Percentiles rank a stretch among this genome's conserved stretches.
phyloP scores from a whole-genome alignment of 2,113 vertebrate species.

The Seriola dumerili region DNA sequence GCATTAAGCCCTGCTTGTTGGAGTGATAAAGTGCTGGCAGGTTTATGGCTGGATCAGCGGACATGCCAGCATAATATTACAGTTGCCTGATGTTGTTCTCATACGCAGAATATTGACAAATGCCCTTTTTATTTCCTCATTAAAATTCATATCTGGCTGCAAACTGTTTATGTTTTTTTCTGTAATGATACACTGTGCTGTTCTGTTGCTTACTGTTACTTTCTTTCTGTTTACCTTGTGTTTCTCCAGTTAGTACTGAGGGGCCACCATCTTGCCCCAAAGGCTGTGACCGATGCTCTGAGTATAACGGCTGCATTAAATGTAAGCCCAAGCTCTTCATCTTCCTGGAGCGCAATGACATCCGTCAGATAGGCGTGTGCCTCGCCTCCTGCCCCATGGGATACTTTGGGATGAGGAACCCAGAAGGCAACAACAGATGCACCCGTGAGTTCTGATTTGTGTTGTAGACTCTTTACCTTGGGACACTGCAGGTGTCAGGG shows the following conservation, averaged over 20 bases:
- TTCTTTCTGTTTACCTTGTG: conserved; percentile 44
- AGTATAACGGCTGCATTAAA: conserved; percentile 97
- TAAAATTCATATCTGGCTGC: conserved; percentile 49
- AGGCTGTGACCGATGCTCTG: conserved; percentile 96
- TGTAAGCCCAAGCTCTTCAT: conserved; percentile 98
- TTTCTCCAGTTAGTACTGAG: conserved; percentile 90
- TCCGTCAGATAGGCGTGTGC: conserved; percentile 95
- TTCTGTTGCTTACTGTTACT: conserved; percentile 16
- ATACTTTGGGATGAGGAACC: conserved; percentile 96
- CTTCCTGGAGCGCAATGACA: conserved; percentile 96
- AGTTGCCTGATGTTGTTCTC: conserved; percentile 44
- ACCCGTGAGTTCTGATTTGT: conserved; percentile 89
- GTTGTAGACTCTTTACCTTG: conserved; percentile 3
- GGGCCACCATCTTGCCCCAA: conserved; percentile 92
- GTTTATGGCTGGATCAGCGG: conserved; percentile 43
- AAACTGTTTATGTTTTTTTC: conserved; percentile 26
- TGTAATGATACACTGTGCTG: neutral
- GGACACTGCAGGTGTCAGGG: neutral
- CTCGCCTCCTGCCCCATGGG: conserved; percentile 94
- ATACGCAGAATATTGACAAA: conserved; percentile 25
- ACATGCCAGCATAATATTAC: conserved; percentile 44
- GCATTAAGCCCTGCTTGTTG: conserved; percentile 54
- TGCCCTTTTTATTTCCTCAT: conserved; percentile 33
- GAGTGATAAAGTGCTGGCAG: conserved; percentile 51
- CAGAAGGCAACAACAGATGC: conserved; percentile 98